phyloP scores from a whole-genome alignment of 2,113 vertebrate species.

The Nyctibius bracteatus region DNA sequence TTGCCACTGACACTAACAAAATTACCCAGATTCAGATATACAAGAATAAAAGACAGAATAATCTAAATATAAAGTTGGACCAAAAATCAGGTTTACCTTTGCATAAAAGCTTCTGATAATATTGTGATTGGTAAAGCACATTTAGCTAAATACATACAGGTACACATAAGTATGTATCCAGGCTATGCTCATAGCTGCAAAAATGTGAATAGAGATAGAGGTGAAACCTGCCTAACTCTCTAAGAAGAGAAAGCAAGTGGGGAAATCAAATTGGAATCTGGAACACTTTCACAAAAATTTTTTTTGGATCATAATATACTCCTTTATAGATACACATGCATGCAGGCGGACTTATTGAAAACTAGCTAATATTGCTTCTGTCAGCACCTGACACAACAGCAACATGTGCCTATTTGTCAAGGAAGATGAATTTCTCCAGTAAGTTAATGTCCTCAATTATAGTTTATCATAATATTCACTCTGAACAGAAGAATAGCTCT shows the following conservation, averaged over 20 bases:
- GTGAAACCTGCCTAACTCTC: neutral
- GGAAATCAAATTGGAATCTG: neutral
- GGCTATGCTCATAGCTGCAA: neutral
- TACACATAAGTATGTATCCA: neutral
- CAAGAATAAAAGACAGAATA: neutral
- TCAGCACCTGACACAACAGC: neutral
- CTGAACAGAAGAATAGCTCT: neutral
- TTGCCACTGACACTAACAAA: neutral
- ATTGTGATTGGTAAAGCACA: neutral
- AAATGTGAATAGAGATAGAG: neutral
- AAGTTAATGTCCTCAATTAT: slow-evolving; percentile 12
- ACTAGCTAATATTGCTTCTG: neutral
- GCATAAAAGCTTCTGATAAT: neutral
- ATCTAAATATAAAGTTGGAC: neutral
- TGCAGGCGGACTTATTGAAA: neutral
- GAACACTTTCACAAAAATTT: neutral
- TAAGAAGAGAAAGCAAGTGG: neutral
- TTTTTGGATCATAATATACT: neutral
- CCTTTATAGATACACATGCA: neutral
- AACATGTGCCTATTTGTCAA: neutral
- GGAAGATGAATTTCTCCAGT: neutral
- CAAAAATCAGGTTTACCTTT: neutral
- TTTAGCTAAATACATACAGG: neutral
- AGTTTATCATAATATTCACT: slow-evolving; percentile 43
- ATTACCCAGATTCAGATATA: neutral